Evolutionary conservation across 2,113 vertebrate species (phyloP).

Genomic region (Podiceps cristatus): DNA sequence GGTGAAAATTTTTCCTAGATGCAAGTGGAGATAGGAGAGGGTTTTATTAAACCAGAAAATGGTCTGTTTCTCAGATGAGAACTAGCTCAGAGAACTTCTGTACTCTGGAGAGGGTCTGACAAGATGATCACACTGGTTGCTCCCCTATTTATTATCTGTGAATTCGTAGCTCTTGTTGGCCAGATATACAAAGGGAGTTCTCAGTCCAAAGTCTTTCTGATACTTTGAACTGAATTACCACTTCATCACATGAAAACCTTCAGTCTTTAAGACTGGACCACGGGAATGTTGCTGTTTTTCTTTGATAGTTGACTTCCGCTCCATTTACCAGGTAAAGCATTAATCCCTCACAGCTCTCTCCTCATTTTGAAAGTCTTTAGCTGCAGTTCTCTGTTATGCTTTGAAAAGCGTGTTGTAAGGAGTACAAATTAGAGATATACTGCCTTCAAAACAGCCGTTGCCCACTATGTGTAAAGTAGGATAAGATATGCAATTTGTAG

Average conservation of each 20-base stretch:
- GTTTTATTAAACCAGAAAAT: neutral
- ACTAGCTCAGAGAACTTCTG: neutral
- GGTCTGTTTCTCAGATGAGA: neutral
- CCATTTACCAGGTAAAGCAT: slow-evolving; percentile 57
- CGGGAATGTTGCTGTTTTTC: slow-evolving; percentile 25
- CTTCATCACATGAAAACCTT: slow-evolving; percentile 53
- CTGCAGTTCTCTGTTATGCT: slow-evolving; percentile 20
- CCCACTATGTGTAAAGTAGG: slow-evolving; percentile 52
- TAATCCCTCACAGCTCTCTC: slow-evolving; percentile 43
- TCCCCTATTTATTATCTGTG: neutral
- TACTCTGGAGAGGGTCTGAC: neutral
- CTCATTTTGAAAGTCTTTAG: slow-evolving; percentile 44
- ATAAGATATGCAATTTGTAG: slow-evolving; percentile 70
- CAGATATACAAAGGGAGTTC: neutral
- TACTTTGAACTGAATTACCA: slow-evolving; percentile 63
- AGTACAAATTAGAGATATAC: slow-evolving; percentile 38
- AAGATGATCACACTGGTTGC: neutral
- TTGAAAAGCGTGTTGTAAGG: slow-evolving; percentile 48
- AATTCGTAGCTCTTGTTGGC: neutral
- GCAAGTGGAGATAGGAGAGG: neutral
- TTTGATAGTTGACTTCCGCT: slow-evolving; percentile 65
- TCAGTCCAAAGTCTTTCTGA: neutral
- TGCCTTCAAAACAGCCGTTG: slow-evolving; percentile 52
- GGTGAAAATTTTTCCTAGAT: neutral
- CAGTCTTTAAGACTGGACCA: neutral